phyloP scores from a whole-genome alignment of 2,888 invertebrate species.

The Pandemis heparana region DNA sequence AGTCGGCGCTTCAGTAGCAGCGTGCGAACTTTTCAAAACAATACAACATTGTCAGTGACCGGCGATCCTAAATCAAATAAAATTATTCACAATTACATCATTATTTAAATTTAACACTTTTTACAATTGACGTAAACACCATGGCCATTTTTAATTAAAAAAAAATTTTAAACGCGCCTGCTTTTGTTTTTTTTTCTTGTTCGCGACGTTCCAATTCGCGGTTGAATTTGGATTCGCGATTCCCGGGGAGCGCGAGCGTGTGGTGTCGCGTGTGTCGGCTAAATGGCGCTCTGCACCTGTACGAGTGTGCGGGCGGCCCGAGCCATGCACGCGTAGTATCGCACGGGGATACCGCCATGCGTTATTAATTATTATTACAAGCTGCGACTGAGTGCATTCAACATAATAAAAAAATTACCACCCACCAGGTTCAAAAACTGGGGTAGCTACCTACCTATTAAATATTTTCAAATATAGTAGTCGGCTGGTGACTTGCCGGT shows the following conservation, averaged over 20 bases:
- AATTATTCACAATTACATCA: constrained; percentile 50
- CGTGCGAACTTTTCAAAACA: constrained; percentile 67
- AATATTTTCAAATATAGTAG: too few species aligned
- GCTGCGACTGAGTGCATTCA: background rate
- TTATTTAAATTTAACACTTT: constrained; percentile 24
- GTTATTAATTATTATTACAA: background rate
- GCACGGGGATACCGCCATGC: constrained; percentile 56
- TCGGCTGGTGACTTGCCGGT: too few species aligned
- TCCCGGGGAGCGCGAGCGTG: constrained; percentile 66
- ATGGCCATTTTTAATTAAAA: constrained; percentile 7
- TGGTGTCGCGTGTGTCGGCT: constrained; percentile 74
- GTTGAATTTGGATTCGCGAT: constrained; percentile 39
- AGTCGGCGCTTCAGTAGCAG: constrained; percentile 47
- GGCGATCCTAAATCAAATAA: constrained; percentile 47
- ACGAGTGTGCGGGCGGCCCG: constrained; percentile 58
- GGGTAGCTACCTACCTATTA: background rate
- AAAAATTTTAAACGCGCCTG: constrained; percentile 22
- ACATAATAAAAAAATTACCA: background rate
- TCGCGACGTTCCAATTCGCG: constrained; percentile 36
- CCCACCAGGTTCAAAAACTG: background rate
- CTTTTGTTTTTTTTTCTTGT: constrained; percentile 7
- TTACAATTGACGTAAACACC: constrained; percentile 18
- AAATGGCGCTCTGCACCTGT: constrained; percentile 78
- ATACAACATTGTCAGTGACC: constrained; percentile 59
- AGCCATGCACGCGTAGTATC: constrained; percentile 50